A percentile compares a stretch with the other conserved stretches of the same genome.
Conservation (phyloP, 2,113 vertebrate species). For the Myrmecophaga tridactyla region DNA sequence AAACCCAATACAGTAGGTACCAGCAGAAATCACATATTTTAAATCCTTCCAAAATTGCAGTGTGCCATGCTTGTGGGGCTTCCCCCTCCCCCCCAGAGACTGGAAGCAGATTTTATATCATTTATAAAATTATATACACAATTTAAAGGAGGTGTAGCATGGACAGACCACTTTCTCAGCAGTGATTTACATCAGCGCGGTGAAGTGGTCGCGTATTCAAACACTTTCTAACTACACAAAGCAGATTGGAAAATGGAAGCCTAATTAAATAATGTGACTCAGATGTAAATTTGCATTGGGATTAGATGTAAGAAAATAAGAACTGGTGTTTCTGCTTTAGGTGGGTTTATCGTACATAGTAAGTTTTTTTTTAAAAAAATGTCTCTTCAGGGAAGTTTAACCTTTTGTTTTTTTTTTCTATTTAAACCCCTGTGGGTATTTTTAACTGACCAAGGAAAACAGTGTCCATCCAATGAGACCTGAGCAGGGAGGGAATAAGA, state of each 20-base stretch:
- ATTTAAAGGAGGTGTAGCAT: slow-evolving; percentile 84
- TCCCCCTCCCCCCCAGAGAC: slow-evolving; percentile 64
- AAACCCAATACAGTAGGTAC: slow-evolving; percentile 87
- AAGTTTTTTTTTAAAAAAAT: too few relatives aligned
- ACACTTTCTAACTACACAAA: slow-evolving; percentile 79
- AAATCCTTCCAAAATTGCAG: slow-evolving; percentile 88
- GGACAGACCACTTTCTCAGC: slow-evolving; percentile 82
- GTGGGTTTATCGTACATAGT: slow-evolving; percentile 76
- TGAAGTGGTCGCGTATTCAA: slow-evolving; percentile 82
- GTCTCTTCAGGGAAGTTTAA: slow-evolving; percentile 49
- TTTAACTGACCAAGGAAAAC: slow-evolving; percentile 75
- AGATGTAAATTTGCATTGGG: slow-evolving; percentile 79
- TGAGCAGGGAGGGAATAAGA: slow-evolving; percentile 34
- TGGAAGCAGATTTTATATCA: slow-evolving; percentile 88
- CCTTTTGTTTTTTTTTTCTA: not conserved
- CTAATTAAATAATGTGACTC: slow-evolving; percentile 85
- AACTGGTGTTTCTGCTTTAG: slow-evolving; percentile 64
- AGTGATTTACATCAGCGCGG: slow-evolving; percentile 78
- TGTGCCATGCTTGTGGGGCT: slow-evolving; percentile 70
- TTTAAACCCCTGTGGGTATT: not conserved
- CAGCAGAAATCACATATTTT: slow-evolving; percentile 90
- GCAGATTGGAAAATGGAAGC: slow-evolving; percentile 81
- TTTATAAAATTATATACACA: slow-evolving; percentile 90
- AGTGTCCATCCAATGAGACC: slow-evolving; percentile 53
- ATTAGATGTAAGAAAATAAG: slow-evolving; percentile 75